Evolutionary conservation across 2,113 vertebrate species (phyloP).

Genomic region (Rhineura floridana): DNA sequence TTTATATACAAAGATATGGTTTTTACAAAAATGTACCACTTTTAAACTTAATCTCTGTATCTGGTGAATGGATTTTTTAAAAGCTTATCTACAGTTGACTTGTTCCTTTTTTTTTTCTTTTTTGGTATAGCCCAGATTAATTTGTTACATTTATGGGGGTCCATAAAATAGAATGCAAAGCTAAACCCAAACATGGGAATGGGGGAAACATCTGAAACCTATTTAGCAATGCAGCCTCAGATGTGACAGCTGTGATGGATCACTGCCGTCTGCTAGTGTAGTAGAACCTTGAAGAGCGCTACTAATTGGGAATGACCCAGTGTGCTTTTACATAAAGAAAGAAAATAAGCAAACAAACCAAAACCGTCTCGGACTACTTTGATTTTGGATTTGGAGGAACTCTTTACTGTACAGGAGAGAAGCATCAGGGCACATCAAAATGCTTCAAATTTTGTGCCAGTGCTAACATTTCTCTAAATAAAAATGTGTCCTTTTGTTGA

Average conservation of each 20-base stretch:
- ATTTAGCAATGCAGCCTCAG: slow-evolving; percentile 41
- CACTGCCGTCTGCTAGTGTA: slow-evolving; percentile 29
- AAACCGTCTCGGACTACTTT: not conserved
- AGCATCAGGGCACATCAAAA: not conserved
- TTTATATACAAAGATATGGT: slow-evolving; percentile 1
- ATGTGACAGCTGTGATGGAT: slow-evolving; percentile 43
- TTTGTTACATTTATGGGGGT: slow-evolving; percentile 59
- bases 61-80: slow-evolving; percentile 19
- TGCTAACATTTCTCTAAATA: slow-evolving; percentile 28
- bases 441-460: slow-evolving; percentile 3
- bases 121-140: slow-evolving; percentile 28
- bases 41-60: not conserved
- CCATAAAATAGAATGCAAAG: slow-evolving; percentile 51
- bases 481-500: slow-evolving; percentile 33
- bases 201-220: slow-evolving; percentile 51
- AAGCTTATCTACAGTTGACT: slow-evolving; percentile 11
- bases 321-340: slow-evolving; percentile 17
- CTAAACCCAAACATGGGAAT: slow-evolving; percentile 45
- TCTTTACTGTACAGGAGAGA: slow-evolving; percentile 11
- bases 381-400: not conserved
- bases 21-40: slow-evolving; percentile 8
- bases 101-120: not conserved
- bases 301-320: not conserved
- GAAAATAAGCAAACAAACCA: slow-evolving; percentile 40
- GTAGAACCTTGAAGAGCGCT: not conserved